Evolutionary conservation across 2,888 invertebrate species (phyloP).

Genomic region (Melipona bicolor): DNA sequence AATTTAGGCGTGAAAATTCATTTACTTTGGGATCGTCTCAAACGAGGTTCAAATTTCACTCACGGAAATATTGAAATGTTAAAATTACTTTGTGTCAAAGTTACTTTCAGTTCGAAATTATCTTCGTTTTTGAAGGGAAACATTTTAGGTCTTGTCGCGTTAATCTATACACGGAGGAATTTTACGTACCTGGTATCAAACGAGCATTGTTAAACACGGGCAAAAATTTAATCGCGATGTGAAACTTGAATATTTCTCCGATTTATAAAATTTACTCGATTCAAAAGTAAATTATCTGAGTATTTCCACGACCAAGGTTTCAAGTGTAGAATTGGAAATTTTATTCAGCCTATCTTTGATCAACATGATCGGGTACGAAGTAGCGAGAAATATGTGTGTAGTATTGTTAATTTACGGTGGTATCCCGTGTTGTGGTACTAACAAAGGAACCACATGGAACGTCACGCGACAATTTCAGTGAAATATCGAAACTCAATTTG

Average conservation of each 20-base stretch:
- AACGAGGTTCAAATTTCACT: too few species aligned
- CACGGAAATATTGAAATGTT: too few species aligned
- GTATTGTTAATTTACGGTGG: background rate
- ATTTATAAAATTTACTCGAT: background rate
- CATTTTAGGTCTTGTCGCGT: too few species aligned
- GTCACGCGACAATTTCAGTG: background rate
- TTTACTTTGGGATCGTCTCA: too few species aligned
- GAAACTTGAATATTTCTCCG: too few species aligned
- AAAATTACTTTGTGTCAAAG: too few species aligned
- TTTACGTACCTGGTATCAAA: too few species aligned
- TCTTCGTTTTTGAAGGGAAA: too few species aligned
- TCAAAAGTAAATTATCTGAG: background rate
- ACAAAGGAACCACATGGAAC: constrained; percentile 2
- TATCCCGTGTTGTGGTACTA: background rate
- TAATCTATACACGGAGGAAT: too few species aligned
- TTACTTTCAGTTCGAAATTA: too few species aligned
- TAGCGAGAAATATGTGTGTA: background rate
- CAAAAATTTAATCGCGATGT: background rate
- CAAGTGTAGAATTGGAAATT: background rate
- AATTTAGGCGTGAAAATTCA: too few species aligned
- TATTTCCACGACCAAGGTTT: background rate
- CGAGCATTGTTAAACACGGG: background rate
- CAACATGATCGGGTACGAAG: background rate
- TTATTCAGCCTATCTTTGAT: background rate
- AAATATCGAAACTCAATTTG: constrained; percentile 11